These are phyloP conservation scores for Lamellibrachia satsuma DNA, from an alignment of 2,888 invertebrate species.

Conservation along the genomic window DNA sequence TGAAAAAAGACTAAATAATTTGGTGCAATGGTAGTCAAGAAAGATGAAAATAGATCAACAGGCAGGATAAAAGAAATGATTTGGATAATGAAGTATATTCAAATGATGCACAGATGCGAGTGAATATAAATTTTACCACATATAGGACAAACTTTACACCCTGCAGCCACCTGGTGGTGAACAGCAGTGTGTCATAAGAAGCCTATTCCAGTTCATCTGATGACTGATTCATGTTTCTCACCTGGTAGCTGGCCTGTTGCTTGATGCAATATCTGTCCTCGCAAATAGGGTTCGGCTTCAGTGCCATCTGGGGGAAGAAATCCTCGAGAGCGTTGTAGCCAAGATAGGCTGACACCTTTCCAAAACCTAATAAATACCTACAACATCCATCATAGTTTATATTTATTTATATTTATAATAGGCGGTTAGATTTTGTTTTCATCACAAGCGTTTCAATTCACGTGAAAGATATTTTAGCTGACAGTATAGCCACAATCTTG, in stretches of 20 bases:
- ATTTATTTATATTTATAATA: no score
- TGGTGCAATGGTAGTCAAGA: no score
- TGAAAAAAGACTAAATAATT: no score
- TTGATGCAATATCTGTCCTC: conserved; percentile 80
- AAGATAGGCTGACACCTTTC: conserved; percentile 88
- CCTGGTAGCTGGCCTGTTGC: conserved; percentile 66
- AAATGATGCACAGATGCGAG: no score
- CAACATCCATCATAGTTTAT: background rate
- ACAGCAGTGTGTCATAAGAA: background rate
- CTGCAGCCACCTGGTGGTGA: background rate
- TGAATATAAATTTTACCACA: background rate
- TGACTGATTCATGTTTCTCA: conserved; percentile 39
- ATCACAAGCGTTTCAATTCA: no score
- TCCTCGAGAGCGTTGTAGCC: conserved; percentile 97
- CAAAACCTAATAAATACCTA: conserved; percentile 89
- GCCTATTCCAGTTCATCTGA: background rate
- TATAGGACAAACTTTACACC: background rate
- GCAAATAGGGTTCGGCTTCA: conserved; percentile 92
- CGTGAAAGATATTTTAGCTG: no score
- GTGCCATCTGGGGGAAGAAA: conserved; percentile 92
- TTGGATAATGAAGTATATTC: no score
- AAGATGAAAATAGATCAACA: no score
- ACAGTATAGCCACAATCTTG: no score
- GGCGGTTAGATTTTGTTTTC: no score
- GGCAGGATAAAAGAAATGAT: background rate